Evolutionary conservation across 2,888 invertebrate genomes (phyloP), one percentile per base, ranked within the genome.

Genomic region (Acheta domesticus): DNA sequence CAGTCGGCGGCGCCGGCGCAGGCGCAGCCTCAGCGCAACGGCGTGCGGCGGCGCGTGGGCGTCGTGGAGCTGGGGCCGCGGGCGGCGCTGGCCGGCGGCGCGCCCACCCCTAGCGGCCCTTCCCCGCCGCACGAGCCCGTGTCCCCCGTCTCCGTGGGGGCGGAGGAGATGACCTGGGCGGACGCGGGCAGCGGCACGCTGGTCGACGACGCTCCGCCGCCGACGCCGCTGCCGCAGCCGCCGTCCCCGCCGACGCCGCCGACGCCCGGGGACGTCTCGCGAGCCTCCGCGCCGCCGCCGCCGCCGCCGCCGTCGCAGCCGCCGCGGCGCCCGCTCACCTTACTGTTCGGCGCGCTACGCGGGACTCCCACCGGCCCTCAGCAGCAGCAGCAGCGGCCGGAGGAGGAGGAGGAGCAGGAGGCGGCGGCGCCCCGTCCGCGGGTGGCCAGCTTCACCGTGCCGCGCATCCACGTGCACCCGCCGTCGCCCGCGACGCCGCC

Each of bases 111-210:
- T n/a, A n/a, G 16, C 62, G 62, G 16, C 62, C 16, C 62, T n/a
- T n/a, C 62, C 16, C 62, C 62, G 62, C 62, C 62, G 62, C 62
- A 4, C 62, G 16, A 19, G n/a, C 62, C n/a, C 62, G 36, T 12
- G n/a, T 11, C 14, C 14, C 62, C 62, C 62, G n/a, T 62, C 62
- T 62, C 62, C 62, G n/a, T 62, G 62, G 62, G 62, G n/a, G 62
- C 62, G 62, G 62, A 62, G 5, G 62, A 62, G 62, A 62, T 62
- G 62, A 19, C 62, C 14, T 62, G 62, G 62, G n/a, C n/a, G 62
- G 62, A 62, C 62, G 62, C 62, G n/a, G 62, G 62, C 62, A 62
- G 62, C 62, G 16, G n/a, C 16, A 62, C 62, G 62, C 62, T 62
- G 62, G 14, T 62, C 62, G 62, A 62, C 16, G n/a, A n/a, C 62